Evolutionary conservation across 2,113 vertebrate species (phyloP).

Genomic region (Piprites chloris): DNA sequence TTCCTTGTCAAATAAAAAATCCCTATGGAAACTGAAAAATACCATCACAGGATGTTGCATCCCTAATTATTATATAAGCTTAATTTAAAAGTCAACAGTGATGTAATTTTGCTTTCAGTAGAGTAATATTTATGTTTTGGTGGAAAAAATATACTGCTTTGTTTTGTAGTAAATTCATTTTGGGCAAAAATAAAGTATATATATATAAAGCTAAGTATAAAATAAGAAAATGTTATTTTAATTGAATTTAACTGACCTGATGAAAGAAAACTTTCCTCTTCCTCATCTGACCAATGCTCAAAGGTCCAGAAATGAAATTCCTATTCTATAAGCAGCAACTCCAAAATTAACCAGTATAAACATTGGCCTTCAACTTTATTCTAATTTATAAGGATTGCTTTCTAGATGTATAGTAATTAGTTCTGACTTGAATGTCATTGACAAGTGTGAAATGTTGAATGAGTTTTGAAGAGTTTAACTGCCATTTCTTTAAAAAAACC

Average conservation of each 20-base stretch:
- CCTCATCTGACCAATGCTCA: not conserved
- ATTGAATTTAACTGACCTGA: not conserved
- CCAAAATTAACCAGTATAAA: not conserved
- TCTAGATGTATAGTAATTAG: not conserved
- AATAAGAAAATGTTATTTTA: constrained; percentile 14
- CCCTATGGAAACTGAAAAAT: not conserved
- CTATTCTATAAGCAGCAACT: not conserved
- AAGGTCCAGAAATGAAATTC: not conserved
- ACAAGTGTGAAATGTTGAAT: constrained; percentile 42
- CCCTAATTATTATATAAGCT: not conserved
- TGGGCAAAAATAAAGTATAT: not conserved
- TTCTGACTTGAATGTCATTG: not conserved
- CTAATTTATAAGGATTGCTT: not conserved
- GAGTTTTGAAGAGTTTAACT: not conserved
- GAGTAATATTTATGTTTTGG: not conserved
- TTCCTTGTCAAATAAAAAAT: not conserved
- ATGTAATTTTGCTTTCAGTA: not conserved
- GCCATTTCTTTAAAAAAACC: not conserved
- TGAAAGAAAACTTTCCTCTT: not conserved
- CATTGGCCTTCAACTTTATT: not conserved
- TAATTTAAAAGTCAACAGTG: not conserved
- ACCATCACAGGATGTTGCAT: not conserved
- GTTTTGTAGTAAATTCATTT: not conserved
- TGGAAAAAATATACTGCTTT: not conserved
- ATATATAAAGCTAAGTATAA: not conserved